These are phyloP conservation scores for Halocaridina rubra DNA, from an alignment of 2,888 invertebrate genomes.

Conservation along the genomic window DNA sequence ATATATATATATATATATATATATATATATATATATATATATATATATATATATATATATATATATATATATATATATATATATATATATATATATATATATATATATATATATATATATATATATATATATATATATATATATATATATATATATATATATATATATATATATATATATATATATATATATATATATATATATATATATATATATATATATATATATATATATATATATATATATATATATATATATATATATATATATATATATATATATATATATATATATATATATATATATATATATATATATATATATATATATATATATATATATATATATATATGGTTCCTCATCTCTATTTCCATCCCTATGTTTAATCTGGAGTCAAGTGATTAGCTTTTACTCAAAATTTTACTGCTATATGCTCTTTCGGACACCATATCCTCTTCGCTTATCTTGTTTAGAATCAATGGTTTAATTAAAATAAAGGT, in stretches of 20 bases:
- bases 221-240: constrained; percentile 2
- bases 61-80: not conserved
- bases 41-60: not conserved
- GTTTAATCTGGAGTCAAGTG: too few relatives aligned
- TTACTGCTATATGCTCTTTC: too few relatives aligned
- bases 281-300: not conserved
- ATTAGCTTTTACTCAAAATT: too few relatives aligned
- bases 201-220: not conserved
- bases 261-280: constrained; percentile 2
- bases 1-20: constrained; percentile 8
- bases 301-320: not conserved
- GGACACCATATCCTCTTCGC: too few relatives aligned
- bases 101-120: not conserved
- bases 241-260: constrained; percentile 8
- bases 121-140: not conserved
- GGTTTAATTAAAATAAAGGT: too few relatives aligned
- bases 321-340: not conserved
- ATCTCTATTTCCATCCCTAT: too few relatives aligned
- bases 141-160: not conserved
- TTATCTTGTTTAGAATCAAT: too few relatives aligned
- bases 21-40: not conserved
- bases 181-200: constrained; percentile 8
- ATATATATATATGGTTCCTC: not conserved
- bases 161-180: constrained; percentile 3
- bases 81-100: constrained; percentile 8